Evolutionary conservation across 1,140 invertebrate genomes (phyloP).

Genomic region (Drosophila gunungcola): DNA sequence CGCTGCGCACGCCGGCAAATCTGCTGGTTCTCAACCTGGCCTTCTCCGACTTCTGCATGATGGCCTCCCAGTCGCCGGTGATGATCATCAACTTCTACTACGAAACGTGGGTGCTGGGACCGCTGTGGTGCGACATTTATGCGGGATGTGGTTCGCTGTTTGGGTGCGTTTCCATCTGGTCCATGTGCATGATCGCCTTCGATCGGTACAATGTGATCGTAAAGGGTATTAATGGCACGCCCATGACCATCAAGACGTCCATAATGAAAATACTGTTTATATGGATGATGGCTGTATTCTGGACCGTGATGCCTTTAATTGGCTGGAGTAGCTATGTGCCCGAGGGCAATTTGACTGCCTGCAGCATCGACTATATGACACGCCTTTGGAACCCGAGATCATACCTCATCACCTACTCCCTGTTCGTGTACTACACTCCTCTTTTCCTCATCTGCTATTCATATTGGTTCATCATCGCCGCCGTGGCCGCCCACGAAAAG

Average conservation of each 20-base stretch:
- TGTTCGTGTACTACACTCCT: conserved; percentile 90
- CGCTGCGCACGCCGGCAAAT: conserved; percentile 87
- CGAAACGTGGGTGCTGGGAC: conserved; percentile 94
- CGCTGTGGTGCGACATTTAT: conserved; percentile 93
- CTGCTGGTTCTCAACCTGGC: conserved; percentile 87
- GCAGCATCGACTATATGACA: conserved; percentile 92
- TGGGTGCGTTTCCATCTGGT: conserved; percentile 93
- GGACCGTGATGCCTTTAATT: conserved; percentile 89
- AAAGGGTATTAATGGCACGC: conserved; percentile 89
- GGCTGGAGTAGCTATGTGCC: conserved; percentile 92
- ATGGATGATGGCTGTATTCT: conserved; percentile 89
- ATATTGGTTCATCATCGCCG: conserved; percentile 91
- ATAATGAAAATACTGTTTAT: conserved; percentile 89
- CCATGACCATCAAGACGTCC: conserved; percentile 89
- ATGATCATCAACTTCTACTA: conserved; percentile 95
- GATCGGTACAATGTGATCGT: conserved; percentile 96
- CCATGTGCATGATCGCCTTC: conserved; percentile 93
- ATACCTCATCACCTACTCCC: conserved; percentile 89
- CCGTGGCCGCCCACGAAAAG: conserved; percentile 92
- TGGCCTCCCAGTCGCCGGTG: conserved; percentile 92
- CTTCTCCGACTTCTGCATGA: conserved; percentile 92
- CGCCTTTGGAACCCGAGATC: conserved; percentile 88
- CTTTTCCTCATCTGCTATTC: conserved; percentile 90
- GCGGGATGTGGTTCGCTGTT: conserved; percentile 92
- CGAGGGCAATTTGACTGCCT: conserved; percentile 94